phyloP scores from a whole-genome alignment of 2,888 invertebrate genomes.

The Iphiclides podalirius region DNA sequence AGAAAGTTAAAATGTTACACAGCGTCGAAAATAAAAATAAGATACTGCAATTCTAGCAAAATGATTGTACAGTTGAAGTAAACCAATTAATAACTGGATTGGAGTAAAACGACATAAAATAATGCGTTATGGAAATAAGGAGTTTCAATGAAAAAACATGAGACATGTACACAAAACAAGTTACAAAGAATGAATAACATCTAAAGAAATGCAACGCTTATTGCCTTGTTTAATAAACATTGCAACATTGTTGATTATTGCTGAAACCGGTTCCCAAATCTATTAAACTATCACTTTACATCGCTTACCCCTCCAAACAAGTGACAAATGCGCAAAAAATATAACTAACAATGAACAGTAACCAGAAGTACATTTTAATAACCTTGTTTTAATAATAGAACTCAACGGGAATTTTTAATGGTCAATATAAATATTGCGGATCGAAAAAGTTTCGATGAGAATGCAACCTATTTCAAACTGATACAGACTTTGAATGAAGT shows the following conservation, averaged over 20 bases:
- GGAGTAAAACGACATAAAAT: too few species aligned
- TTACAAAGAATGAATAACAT: constrained; percentile 27
- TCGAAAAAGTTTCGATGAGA: constrained; percentile 57
- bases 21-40: too few species aligned
- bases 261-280: constrained; percentile 51
- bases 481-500: constrained; percentile 38
- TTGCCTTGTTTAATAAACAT: constrained; percentile 78
- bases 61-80: too few species aligned
- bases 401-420: constrained; percentile 67
- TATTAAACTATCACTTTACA: constrained; percentile 44
- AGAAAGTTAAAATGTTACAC: too few species aligned
- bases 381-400: constrained; percentile 48
- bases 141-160: constrained; percentile 9
- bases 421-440: constrained; percentile 54
- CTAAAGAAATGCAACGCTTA: constrained; percentile 50
- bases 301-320: constrained; percentile 38
- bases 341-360: constrained; percentile 55
- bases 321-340: constrained; percentile 60
- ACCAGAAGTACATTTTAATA: constrained; percentile 71
- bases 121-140: too few species aligned
- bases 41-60: too few species aligned
- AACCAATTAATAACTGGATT: too few species aligned
- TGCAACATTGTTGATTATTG: constrained; percentile 72
- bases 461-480: constrained; percentile 53
- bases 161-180: constrained; percentile 27